phyloP scores from a whole-genome alignment of 37 sponge, comb jelly and placozoan species.

The Corticium candelabrum region DNA sequence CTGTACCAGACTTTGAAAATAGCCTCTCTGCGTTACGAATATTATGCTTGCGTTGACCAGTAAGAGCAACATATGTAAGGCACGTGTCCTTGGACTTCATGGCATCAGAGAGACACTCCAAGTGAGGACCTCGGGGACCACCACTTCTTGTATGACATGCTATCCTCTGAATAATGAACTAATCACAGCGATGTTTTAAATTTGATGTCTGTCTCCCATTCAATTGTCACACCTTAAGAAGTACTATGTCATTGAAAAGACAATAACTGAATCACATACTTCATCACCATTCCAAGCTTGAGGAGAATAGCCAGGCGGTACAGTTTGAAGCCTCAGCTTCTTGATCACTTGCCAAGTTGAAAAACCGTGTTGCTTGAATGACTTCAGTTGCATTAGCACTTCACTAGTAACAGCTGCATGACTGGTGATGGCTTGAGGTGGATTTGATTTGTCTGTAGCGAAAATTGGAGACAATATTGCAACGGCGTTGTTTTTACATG shows the following conservation, averaged over 20 bases:
- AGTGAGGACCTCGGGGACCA: conserved; percentile 20
- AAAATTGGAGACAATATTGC: no score
- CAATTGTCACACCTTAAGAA: no score
- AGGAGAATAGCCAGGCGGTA: conserved; percentile 20
- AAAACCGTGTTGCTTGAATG: not conserved
- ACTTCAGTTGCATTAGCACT: not conserved
- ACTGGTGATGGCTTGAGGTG: not conserved
- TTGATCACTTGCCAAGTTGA: not conserved
- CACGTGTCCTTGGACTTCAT: not conserved
- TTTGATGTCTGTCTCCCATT: no score
- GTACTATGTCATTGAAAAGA: no score
- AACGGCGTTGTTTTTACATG: not conserved
- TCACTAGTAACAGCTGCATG: not conserved
- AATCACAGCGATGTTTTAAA: no score
- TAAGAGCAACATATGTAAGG: not conserved
- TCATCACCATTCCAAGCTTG: conserved; percentile 17
- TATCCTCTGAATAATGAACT: not conserved
- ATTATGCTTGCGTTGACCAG: not conserved
- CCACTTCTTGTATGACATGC: not conserved
- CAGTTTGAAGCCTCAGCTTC: conserved; percentile 15
- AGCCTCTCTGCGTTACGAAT: not conserved
- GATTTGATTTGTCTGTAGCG: not conserved
- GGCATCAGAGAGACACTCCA: conserved; percentile 16
- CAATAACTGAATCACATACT: no score
- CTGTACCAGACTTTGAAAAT: not conserved